These are phyloP conservation scores for Syrphus vitripennis DNA, from an alignment of 2,888 invertebrate species.

Conservation along the genomic window DNA sequence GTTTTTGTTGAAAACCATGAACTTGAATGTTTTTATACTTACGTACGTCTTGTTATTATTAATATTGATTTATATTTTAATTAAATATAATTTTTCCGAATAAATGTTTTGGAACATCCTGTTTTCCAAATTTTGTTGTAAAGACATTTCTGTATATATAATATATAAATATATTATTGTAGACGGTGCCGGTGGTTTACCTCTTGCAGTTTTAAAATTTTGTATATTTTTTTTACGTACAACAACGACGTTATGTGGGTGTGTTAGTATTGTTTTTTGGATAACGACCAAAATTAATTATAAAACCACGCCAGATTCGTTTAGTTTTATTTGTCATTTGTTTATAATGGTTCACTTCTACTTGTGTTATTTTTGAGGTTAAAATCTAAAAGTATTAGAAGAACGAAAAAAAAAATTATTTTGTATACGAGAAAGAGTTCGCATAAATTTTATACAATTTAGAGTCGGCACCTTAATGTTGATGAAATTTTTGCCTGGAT, in stretches of 20 bases:
- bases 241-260: not conserved
- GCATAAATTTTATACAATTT: conserved; percentile 2
- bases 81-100: not conserved
- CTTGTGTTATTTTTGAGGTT: conserved; percentile 9
- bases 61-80: no score
- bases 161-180: not conserved
- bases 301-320: conserved; percentile 62
- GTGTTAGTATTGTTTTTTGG: conserved; percentile 42
- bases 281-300: conserved; percentile 65
- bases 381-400: conserved; percentile 5
- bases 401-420: not conserved
- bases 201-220: conserved; percentile 20
- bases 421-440: conserved; percentile 47
- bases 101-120: conserved; percentile 13
- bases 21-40: not conserved
- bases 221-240: not conserved
- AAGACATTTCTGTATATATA: not conserved
- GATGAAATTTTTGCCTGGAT: conserved; percentile 4
- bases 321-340: conserved; percentile 60
- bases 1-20: not conserved
- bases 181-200: conserved; percentile 1
- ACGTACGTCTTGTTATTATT: no score
- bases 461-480: not conserved
- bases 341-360: conserved; percentile 45
- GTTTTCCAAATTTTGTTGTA: not conserved